These are phyloP conservation scores for Arge pagana DNA, from an alignment of 2,888 invertebrate genomes.

Conservation along the genomic window DNA sequence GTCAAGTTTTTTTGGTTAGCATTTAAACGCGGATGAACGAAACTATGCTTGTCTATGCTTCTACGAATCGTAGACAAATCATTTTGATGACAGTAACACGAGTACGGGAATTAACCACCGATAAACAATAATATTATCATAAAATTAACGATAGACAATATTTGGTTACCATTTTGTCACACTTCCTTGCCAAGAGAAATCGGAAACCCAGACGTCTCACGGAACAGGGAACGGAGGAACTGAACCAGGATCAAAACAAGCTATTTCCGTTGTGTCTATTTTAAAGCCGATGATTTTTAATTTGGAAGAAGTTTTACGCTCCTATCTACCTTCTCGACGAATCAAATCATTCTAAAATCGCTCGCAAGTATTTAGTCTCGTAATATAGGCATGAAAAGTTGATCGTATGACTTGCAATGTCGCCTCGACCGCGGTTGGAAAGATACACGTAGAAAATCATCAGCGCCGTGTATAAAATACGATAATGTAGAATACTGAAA, in stretches of 20 bases:
- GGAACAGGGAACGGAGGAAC: conserved; percentile 4
- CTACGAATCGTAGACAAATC: background rate
- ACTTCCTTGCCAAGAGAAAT: conserved; percentile 37
- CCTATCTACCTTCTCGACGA: no score
- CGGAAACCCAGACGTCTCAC: conserved; percentile 29
- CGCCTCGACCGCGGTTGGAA: no score
- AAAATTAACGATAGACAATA: conserved; percentile 11
- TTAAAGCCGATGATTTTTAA: no score
- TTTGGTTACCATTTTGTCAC: conserved; percentile 43
- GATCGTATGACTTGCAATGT: no score
- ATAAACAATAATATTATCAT: background rate
- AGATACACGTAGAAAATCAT: no score
- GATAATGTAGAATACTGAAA: no score
- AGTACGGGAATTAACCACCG: background rate
- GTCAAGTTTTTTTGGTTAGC: background rate
- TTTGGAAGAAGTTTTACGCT: no score
- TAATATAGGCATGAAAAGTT: no score
- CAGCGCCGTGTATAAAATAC: no score
- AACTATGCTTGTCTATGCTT: background rate
- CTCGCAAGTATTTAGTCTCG: no score
- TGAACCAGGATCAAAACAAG: background rate
- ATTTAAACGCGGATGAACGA: conserved; percentile 26
- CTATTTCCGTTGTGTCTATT: conserved; percentile 12
- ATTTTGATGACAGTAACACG: background rate
- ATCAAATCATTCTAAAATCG: no score